Percentiles rank a stretch among this genome's conserved stretches.
These are phyloP conservation scores for Paratrypauchen microcephalus DNA, from an alignment of 2,797 vertebrate genomes.

Conservation along the genomic window DNA sequence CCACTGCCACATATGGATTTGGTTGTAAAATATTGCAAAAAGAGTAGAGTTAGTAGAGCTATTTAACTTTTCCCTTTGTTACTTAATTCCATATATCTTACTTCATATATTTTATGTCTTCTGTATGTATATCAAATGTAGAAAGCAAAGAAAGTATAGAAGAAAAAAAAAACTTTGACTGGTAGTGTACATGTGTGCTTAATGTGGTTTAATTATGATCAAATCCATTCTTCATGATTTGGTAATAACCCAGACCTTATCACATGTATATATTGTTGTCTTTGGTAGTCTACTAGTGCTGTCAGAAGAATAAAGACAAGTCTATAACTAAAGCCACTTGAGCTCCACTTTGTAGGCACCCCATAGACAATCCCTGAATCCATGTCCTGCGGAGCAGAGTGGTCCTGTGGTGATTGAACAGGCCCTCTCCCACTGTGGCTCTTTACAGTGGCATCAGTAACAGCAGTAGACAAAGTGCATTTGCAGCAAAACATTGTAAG, in stretches of 20 bases:
- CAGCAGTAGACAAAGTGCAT: conserved; percentile 10
- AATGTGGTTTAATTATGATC: neutral
- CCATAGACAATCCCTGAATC: conserved; percentile 69
- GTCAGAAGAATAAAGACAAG: conserved; percentile 63
- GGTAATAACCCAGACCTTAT: neutral
- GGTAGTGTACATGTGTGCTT: too few relatives aligned
- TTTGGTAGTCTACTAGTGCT: conserved; percentile 50
- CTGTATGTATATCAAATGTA: too few relatives aligned
- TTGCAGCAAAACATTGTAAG: neutral
- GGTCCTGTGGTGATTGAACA: conserved; percentile 67
- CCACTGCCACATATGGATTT: too few relatives aligned
- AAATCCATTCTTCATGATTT: conserved; percentile 23
- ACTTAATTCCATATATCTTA: too few relatives aligned
- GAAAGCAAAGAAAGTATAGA: too few relatives aligned
- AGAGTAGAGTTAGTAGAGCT: too few relatives aligned
- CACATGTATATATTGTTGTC: conserved; percentile 57
- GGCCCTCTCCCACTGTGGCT: conserved; percentile 53
- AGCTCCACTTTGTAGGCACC: conserved; percentile 66
- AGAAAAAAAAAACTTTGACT: too few relatives aligned
- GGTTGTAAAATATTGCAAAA: too few relatives aligned
- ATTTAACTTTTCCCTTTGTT: too few relatives aligned
- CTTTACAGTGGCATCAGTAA: conserved; percentile 57
- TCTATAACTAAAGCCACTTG: conserved; percentile 64
- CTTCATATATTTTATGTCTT: too few relatives aligned
- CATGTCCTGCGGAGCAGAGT: conserved; percentile 63